Percentiles rank a stretch among this genome's conserved stretches.
Evolutionary conservation across 2,888 invertebrate species (phyloP).

Genomic region (Tipula lateralis): DNA sequence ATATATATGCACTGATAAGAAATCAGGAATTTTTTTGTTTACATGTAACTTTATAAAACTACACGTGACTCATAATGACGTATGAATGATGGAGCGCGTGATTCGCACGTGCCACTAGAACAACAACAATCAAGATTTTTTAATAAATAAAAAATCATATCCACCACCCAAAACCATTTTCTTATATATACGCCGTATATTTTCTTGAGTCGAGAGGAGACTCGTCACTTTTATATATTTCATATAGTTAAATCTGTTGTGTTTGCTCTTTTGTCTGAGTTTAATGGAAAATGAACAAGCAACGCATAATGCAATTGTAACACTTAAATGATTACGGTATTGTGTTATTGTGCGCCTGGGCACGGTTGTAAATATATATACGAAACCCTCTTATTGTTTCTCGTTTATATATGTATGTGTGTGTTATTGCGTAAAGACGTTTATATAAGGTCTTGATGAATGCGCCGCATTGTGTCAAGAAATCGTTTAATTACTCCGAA

Average conservation of each 20-base stretch:
- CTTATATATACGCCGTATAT: not conserved
- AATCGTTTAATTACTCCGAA: not conserved
- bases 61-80: conserved; percentile 51
- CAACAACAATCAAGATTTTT: not conserved
- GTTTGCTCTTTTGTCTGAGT: conserved; percentile 13
- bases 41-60: conserved; percentile 30
- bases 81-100: conserved; percentile 52
- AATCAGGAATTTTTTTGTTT: not conserved
- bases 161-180: not conserved
- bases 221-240: not conserved
- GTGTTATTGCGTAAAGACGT: not conserved
- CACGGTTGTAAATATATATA: not conserved
- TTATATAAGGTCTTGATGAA: not conserved
- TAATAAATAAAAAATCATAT: not conserved
- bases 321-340: conserved; percentile 5
- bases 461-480: not conserved
- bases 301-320: conserved; percentile 19
- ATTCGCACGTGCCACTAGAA: conserved; percentile 42
- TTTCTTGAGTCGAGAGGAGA: not conserved
- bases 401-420: not conserved
- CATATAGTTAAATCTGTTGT: not conserved
- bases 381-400: not conserved
- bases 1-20: not conserved
- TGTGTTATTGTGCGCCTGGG: not conserved
- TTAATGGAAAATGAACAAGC: conserved; percentile 24